These are phyloP conservation scores for Chrysodeixis includens DNA, from an alignment of 2,888 invertebrate species.

Conservation along the genomic window DNA sequence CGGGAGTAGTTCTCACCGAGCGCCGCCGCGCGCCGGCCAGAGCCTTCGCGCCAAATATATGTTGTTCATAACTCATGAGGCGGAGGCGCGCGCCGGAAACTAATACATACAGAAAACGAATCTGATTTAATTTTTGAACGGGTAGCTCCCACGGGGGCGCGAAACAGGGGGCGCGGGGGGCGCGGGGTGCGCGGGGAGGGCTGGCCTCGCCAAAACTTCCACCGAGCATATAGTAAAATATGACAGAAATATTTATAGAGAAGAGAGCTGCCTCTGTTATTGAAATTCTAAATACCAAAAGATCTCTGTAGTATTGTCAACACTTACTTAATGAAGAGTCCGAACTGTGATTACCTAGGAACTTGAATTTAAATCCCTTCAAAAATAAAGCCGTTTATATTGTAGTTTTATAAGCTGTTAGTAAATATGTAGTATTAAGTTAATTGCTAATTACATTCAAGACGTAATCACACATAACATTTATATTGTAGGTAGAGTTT, in stretches of 20 bases:
- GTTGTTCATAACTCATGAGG: conserved; percentile 28
- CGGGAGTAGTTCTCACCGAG: neutral
- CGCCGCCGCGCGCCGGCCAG: no score
- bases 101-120: conserved; percentile 40
- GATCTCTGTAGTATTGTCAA: no score
- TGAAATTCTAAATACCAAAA: no score
- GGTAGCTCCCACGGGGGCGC: conserved; percentile 11
- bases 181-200: neutral
- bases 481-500: neutral
- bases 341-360: no score
- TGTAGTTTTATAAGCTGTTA: no score
- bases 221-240: conserved; percentile 20
- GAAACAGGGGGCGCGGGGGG: conserved; percentile 9
- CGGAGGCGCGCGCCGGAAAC: conserved; percentile 14
- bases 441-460: neutral
- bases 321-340: no score
- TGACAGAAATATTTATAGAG: neutral
- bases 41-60: no score
- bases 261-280: no score
- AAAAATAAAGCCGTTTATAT: no score
- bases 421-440: no score
- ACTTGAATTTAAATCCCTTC: no score
- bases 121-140: conserved; percentile 49
- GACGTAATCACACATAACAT: neutral
- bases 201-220: conserved; percentile 11